Conservation (phyloP, 2,113 vertebrate genomes). For the Ellobius talpinus region DNA sequence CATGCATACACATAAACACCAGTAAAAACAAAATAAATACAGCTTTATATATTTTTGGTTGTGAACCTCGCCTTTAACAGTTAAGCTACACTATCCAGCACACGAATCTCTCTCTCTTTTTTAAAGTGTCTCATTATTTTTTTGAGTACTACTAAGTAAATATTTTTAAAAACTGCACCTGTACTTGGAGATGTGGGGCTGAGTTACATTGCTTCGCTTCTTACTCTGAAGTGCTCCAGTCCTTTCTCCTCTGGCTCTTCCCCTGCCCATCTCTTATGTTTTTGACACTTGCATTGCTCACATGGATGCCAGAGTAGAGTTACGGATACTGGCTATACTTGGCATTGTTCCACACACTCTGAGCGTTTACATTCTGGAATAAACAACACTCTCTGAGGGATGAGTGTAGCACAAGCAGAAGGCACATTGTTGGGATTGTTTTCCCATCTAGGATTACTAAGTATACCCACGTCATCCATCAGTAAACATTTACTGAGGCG, state of each 20-base stretch:
- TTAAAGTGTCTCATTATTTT: neutral
- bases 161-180: neutral
- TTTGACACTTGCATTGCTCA: slow-evolving; percentile 31
- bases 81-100: neutral
- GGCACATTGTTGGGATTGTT: neutral
- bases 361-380: slow-evolving; percentile 54
- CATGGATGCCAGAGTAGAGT: neutral
- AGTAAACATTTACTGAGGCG: neutral
- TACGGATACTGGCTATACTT: slow-evolving; percentile 30
- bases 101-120: neutral
- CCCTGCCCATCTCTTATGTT: neutral
- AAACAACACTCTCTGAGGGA: neutral
- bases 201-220: neutral
- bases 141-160: slow-evolving; percentile 27
- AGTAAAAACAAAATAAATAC: neutral
- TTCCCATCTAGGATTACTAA: slow-evolving; percentile 48
- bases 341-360: slow-evolving; percentile 19
- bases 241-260: neutral
- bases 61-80: neutral
- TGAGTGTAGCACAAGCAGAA: neutral
- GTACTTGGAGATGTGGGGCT: neutral
- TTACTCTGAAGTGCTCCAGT: neutral
- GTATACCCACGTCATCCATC: neutral
- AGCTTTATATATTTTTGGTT: neutral
- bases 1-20: neutral